Base-by-base conservation (phyloP, 2,113 vertebrate genomes). In the Pagrus major region DNA sequence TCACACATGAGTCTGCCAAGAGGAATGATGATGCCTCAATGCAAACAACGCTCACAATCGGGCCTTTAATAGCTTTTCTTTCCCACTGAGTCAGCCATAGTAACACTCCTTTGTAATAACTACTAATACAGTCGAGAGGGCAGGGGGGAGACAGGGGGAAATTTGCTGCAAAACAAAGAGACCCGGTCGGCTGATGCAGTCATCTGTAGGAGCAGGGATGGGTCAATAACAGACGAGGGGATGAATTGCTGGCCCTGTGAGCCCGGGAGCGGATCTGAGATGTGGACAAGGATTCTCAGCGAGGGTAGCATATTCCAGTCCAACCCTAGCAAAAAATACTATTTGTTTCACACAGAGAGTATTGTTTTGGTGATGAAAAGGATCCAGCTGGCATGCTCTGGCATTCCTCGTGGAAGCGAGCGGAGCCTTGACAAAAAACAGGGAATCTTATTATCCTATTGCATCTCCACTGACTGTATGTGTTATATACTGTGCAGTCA, bases 1-100 rank as follows among this genome's bases (percentile, higher is more conserved):
- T 60, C 39, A 37, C 25, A 55, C 42, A 51, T 33, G 31, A 61
- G 47, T 72, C 78, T 77, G 71, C 41, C 25, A 71, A 79, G 78
- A 78, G 66, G 71, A 83, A 73, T 86, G 71, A 83, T 64, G 83
- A 70, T 73, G 86, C 88, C 78, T 85, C 78, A 76, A 92, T 90
- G 92, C 88, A 92, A 93, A 93, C 86, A 93, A 83, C 47, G 47
- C 83, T 89, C 80, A 82, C 89, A 83, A 93, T 86, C 86, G 87
- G 76, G 54, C 61, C 44, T 87, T 71, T 90, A 87, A 90, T 88
- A 74, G 85, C 70, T 79, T 86, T 65, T 74, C 77, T 83, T 81
- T 69, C 46, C 44, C 84, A 72, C 54, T 18, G 77, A 83, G 78
- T 79, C 76, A 74, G 84, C 64, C 88, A 83, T 59, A 51, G 87